Evolutionary conservation across 2,113 vertebrate genomes (phyloP).

Genomic region (Alexandromys fortis): DNA sequence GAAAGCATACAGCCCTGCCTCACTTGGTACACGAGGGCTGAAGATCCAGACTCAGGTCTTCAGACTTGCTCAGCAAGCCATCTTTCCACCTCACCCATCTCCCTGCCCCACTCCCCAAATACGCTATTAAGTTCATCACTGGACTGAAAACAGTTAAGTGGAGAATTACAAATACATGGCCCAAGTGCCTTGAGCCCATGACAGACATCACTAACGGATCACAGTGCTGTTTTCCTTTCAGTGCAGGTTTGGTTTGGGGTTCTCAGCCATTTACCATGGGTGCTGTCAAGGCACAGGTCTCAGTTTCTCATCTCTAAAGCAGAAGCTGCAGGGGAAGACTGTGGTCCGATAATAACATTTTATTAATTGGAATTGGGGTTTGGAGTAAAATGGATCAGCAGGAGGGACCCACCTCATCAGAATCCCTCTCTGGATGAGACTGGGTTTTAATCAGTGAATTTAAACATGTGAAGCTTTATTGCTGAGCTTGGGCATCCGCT

Average conservation of each 20-base stretch:
- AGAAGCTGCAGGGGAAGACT: constrained; percentile 11
- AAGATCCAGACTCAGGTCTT: not conserved
- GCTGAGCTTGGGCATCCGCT: not conserved
- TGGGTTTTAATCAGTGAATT: constrained; percentile 8
- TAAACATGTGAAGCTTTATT: not conserved
- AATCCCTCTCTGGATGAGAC: not conserved
- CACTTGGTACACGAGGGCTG: not conserved
- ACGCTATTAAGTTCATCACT: not conserved
- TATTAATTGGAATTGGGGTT: not conserved
- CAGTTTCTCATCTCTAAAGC: constrained; percentile 5
- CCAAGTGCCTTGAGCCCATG: not conserved
- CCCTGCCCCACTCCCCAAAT: not conserved
- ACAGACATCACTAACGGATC: constrained; percentile 43
- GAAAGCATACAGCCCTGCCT: not conserved
- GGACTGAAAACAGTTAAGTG: not conserved
- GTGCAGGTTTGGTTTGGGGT: not conserved
- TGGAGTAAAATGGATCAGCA: not conserved
- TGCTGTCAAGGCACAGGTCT: not conserved
- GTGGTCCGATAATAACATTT: not conserved
- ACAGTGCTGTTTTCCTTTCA: not conserved
- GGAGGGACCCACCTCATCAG: not conserved
- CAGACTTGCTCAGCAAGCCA: too few species aligned
- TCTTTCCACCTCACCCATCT: not conserved
- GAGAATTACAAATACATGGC: not conserved
- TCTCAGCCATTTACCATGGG: not conserved